phyloP scores from a whole-genome alignment of 2,888 invertebrate genomes.

The Lasioglossum morio region DNA sequence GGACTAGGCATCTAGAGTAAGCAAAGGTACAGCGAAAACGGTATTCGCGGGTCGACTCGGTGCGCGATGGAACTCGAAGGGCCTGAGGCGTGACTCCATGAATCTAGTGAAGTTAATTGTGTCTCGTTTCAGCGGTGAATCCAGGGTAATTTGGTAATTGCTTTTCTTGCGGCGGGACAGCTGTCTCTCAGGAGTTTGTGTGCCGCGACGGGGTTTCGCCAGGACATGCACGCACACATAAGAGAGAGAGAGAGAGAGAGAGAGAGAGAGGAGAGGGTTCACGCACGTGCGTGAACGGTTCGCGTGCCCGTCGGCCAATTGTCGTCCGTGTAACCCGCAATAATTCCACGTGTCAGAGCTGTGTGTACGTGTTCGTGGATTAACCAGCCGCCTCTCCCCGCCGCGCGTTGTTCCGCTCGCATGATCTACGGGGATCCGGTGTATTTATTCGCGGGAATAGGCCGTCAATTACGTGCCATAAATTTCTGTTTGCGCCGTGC shows the following conservation, averaged over 20 bases:
- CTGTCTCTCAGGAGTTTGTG: conserved; percentile 13
- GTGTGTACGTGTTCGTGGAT: conserved; percentile 44
- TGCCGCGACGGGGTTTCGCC: not conserved
- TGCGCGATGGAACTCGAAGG: not conserved
- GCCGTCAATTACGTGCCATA: conserved; percentile 51
- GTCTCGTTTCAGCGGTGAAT: conserved; percentile 12
- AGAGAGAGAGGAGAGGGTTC: not conserved
- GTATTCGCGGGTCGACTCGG: not conserved
- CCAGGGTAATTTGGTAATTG: conserved; percentile 41
- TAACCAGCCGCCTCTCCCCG: conserved; percentile 19
- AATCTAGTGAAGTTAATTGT: conserved; percentile 27
- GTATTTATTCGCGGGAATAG: conserved; percentile 56
- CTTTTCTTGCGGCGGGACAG: conserved; percentile 25
- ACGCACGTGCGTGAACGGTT: conserved; percentile 41
- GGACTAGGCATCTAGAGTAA: not conserved
- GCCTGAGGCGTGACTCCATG: not conserved
- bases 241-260: not conserved
- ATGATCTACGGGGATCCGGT: conserved; percentile 57
- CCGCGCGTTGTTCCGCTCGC: conserved; percentile 33
- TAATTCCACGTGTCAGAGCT: conserved; percentile 54
- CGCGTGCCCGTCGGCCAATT: conserved; percentile 30
- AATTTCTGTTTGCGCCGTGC: conserved; percentile 51
- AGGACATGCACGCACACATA: not conserved
- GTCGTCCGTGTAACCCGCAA: conserved; percentile 47
- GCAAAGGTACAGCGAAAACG: not conserved